Evolutionary conservation across 2,888 invertebrate species (phyloP).

Genomic region (Sesia apiformis): DNA sequence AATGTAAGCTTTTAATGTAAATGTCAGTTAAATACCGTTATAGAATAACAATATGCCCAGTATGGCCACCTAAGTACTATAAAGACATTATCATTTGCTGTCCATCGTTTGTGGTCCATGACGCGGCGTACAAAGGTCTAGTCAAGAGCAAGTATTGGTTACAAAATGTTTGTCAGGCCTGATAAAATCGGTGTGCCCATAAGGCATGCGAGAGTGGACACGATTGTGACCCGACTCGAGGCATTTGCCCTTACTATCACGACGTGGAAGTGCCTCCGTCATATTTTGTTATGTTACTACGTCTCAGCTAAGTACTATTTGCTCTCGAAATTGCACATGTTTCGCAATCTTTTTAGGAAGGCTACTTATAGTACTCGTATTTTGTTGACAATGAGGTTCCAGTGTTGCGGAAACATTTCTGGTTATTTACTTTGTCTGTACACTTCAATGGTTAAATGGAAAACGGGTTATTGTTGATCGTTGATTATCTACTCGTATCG

Average conservation of each 20-base stretch:
- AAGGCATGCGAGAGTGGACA: conserved; percentile 28
- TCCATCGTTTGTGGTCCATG: background rate
- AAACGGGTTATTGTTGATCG: too few species aligned
- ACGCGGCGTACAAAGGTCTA: conserved; percentile 11
- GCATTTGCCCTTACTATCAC: conserved; percentile 35
- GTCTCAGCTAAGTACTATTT: too few species aligned
- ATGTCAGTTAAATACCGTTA: conserved; percentile 1
- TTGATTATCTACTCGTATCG: too few species aligned
- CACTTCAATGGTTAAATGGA: too few species aligned
- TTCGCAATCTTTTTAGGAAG: too few species aligned
- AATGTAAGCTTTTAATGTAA: background rate
- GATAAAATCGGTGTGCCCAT: conserved; percentile 34
- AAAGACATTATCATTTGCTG: background rate
- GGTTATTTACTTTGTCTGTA: too few species aligned
- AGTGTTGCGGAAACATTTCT: too few species aligned
- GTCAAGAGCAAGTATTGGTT: conserved; percentile 16
- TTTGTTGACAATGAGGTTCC: too few species aligned
- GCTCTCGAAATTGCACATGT: too few species aligned
- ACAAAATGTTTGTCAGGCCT: conserved; percentile 28
- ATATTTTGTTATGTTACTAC: conserved; percentile 16
- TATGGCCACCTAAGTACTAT: background rate
- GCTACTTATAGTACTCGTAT: too few species aligned
- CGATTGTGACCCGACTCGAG: conserved; percentile 23
- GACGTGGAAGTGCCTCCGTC: conserved; percentile 19
- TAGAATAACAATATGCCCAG: conserved; percentile 1